Evolutionary conservation across 2,888 invertebrate species (phyloP), one percentile per base, ranked within the genome.

Genomic region (Drosophila borealis): DNA sequence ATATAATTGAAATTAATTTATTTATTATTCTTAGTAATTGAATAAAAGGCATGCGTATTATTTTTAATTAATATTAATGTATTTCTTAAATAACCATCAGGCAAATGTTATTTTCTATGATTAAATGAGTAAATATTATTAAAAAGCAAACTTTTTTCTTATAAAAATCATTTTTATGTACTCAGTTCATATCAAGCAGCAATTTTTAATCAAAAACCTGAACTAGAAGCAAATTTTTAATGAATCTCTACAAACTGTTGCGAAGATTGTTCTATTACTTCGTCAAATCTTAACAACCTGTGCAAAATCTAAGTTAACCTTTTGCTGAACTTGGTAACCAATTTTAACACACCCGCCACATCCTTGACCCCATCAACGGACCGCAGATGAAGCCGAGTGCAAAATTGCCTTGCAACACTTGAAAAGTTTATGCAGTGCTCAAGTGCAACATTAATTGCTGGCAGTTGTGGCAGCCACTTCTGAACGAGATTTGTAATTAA

Each of bases 391-490:
- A 84, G 65, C 85, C 88, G 84, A 88, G 85, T 88, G 88, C 79
- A 64, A 82, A 88, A 82, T 87, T 81, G 81, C 75, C 88, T 78
- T 71, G 42, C 81, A 59, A 71, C 81, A 87, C 82, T 82, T 85
- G 72, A 63, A 63, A 82, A 82, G 67, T 82, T 82, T 73, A 75
- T 82, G 85, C 81, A 70, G 55, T 59, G 64, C 70, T 70, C 86
- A 74, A 82, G 86, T 79, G 80, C 82, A 85, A 71, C 89, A 86
- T 85, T 82, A 83, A 83, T 86, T 88, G 78, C 83, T 60, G 62
- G 44, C 76, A 86, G 76, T 81, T 85, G 54, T 64, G 79, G 57
- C 54, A 64, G 57, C 53, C 57, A 54, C 48, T 72, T 63, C 54
- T 51, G 56, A 76, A 42, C 54, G 51, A 69, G 71, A 68, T 70